phyloP scores from a whole-genome alignment of 2,113 vertebrate species.

The Microtus montanus region DNA sequence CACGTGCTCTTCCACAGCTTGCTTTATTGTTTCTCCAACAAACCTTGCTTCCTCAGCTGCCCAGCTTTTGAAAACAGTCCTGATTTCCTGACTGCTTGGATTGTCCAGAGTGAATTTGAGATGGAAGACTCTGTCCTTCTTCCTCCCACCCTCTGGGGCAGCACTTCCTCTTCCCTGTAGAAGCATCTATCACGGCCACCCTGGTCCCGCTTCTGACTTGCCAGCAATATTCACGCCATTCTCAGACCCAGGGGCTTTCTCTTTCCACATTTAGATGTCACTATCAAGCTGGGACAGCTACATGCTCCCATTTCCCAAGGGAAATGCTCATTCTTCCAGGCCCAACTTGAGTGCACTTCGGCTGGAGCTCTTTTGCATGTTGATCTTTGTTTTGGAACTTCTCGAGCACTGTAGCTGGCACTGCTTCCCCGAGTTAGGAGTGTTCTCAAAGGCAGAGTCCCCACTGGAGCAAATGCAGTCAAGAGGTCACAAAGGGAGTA shows the following conservation, averaged over 20 bases:
- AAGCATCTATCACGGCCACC: neutral
- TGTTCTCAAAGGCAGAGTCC: neutral
- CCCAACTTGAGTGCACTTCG: neutral
- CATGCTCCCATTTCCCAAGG: neutral
- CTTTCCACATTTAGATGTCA: neutral
- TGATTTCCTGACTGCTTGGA: neutral
- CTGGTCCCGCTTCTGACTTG: neutral
- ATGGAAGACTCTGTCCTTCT: neutral
- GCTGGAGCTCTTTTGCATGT: neutral
- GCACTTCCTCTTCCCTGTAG: neutral
- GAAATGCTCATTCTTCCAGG: neutral
- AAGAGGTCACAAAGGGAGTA: neutral
- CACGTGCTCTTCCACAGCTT: neutral
- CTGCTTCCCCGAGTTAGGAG: neutral
- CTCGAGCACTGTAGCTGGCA: neutral
- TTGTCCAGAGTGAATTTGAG: neutral
- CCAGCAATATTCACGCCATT: neutral
- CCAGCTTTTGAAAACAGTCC: neutral
- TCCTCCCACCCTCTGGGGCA: neutral
- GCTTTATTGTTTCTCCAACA: conserved; percentile 21
- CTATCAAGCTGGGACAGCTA: neutral
- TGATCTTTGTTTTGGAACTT: neutral
- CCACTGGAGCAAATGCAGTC: neutral
- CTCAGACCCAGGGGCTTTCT: neutral
- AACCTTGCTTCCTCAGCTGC: neutral